Evolutionary conservation across 2,797 vertebrate species (phyloP), one percentile per base, ranked within the genome.

Genomic region (Mormyrus hasselquistii): DNA sequence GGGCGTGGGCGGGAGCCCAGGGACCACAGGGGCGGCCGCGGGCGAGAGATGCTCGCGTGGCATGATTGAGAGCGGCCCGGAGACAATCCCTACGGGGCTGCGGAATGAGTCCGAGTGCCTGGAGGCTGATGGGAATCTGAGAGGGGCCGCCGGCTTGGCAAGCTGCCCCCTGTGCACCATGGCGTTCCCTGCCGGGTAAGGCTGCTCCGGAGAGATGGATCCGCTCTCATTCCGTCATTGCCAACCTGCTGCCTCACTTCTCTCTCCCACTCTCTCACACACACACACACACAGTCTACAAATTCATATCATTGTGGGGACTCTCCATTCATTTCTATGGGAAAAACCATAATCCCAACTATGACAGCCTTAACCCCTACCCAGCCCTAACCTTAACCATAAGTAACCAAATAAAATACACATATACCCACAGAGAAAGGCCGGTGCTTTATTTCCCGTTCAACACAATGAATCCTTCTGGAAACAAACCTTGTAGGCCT

Each of bases 131-230:
- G 55, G 14, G 41, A 55, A 38, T 44, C 57, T 44, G 53, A 3
- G 1, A 38, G 79, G 89, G 69, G 89, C 2, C 73, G 0, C 59
- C 38, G 14, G 3, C 38, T 89, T 97, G 87, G 94, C 93, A 86
- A 96, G 92, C 79, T 99, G 98, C 91, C 98, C 98, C 0, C 96
- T 98, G 96, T 99, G 98, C 84, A 94, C 96, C 90, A 88, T 92
- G n/a, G 89, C 4, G 8, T 98, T 99, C 52, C 91, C 92, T 88
- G 92, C 57, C 73, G 88, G 94, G 98, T 99, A 93, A 97, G 96
- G 93, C 3, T n/a, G 0, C 34, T 19, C 9, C 57, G 0, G 41
- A 79, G 73, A 41, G 8, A 47, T 0, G 65, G 22, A 73, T 79
- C 4, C 86, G 14, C 59, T 87, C 53, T 12, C 65, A 38, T 73